A percentile compares a stretch with the other conserved stretches of the same genome.
Evolutionary conservation across 1,140 invertebrate genomes (phyloP).

Genomic region (Neoseiulus cucumeris): DNA sequence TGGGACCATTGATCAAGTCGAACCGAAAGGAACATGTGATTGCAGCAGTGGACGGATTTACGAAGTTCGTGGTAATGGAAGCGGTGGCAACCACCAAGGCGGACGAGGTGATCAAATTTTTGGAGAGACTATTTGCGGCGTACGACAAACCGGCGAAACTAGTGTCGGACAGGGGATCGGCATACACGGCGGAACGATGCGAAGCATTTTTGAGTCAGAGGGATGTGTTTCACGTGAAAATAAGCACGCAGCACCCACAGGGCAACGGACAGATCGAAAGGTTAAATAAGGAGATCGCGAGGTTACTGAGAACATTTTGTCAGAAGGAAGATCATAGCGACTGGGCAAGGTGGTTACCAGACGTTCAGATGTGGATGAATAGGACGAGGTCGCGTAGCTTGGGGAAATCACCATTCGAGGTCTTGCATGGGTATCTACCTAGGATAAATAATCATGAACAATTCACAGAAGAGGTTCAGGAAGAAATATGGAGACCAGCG

Average conservation of each 20-base stretch:
- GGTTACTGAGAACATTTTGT: background rate
- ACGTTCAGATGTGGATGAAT: background rate
- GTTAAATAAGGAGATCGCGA: background rate
- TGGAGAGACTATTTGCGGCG: background rate
- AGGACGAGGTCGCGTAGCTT: background rate
- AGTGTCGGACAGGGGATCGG: background rate
- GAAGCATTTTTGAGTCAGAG: background rate
- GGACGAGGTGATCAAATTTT: no score
- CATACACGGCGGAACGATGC: background rate
- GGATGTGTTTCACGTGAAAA: background rate
- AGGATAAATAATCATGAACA: background rate
- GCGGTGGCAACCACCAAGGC: background rate
- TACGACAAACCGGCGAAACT: background rate
- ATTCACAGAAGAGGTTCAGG: background rate
- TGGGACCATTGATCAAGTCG: background rate
- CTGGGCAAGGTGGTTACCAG: background rate
- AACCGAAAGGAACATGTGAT: background rate
- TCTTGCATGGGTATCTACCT: background rate
- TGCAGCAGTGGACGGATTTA: background rate
- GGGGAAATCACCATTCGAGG: background rate
- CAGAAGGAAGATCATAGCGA: background rate
- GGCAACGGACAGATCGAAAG: background rate
- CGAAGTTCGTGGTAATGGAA: background rate
- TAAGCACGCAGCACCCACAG: no score
- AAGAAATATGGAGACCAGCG: background rate